A percentile compares a stretch with the other conserved stretches of the same genome.
Conservation (phyloP, 1,140 invertebrate genomes). For the Condylostylus longicornis region DNA sequence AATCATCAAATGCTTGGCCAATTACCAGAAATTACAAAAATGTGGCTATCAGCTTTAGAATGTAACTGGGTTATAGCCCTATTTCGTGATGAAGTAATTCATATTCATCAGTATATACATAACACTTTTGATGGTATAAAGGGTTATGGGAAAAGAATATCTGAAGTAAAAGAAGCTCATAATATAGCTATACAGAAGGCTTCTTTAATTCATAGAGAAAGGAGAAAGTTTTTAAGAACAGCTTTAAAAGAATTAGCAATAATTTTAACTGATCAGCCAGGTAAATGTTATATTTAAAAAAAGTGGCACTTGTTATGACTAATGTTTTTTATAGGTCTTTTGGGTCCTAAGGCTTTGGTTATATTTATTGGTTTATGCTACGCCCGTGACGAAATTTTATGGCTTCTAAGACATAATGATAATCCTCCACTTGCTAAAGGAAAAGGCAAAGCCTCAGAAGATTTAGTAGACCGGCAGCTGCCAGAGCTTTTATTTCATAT, state of each 20-base stretch:
- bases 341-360: conserved; percentile 93
- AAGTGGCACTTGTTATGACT: too few relatives aligned
- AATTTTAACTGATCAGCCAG: conserved; percentile 94
- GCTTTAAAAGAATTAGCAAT: conserved; percentile 89
- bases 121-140: conserved; percentile 90
- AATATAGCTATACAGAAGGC: conserved; percentile 79
- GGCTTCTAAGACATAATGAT: conserved; percentile 90
- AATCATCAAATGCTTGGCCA: conserved; percentile 67
- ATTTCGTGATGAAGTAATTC: conserved; percentile 93
- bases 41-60: conserved; percentile 84
- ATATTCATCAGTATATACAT: conserved; percentile 88
- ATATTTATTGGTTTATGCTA: conserved; percentile 93
- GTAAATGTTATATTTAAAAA: too few relatives aligned
- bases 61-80: conserved; percentile 87
- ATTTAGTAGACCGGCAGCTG: conserved; percentile 83
- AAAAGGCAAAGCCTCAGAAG: conserved; percentile 71
- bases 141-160: conserved; percentile 81
- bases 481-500: conserved; percentile 97
- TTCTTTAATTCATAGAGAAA: conserved; percentile 78
- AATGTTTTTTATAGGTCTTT: too few relatives aligned
- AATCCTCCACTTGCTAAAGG: conserved; percentile 79
- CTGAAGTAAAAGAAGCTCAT: conserved; percentile 89
- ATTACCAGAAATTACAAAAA: conserved; percentile 66
- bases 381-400: conserved; percentile 91
- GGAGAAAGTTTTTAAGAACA: conserved; percentile 89